Conservation (phyloP, 2,113 vertebrate genomes). For the Puffinus mauretanicus region DNA sequence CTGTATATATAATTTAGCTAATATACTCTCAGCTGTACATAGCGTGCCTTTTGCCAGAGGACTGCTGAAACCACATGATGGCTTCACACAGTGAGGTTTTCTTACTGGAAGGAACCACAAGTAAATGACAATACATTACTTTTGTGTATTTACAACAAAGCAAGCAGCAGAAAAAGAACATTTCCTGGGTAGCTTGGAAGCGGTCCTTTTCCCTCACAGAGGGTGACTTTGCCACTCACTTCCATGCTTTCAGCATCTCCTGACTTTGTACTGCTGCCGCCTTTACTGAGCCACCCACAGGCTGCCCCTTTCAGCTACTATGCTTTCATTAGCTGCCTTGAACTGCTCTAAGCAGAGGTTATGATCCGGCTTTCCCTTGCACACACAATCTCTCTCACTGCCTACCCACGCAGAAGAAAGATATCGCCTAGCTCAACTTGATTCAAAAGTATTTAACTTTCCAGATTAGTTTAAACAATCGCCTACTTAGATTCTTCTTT, state of each 20-base stretch:
- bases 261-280: neutral
- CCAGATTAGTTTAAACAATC: neutral
- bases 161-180: conserved; percentile 51
- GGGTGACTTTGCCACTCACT: conserved; percentile 20
- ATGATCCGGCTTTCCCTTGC: neutral
- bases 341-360: neutral
- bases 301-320: neutral
- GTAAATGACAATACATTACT: conserved; percentile 52
- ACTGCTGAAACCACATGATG: conserved; percentile 37
- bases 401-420: neutral
- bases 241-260: conserved; percentile 41
- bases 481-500: neutral
- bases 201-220: conserved; percentile 31
- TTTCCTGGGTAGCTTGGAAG: conserved; percentile 46
- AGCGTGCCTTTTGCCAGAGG: conserved; percentile 36
- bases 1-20: neutral
- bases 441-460: neutral
- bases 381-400: neutral
- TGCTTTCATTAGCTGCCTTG: neutral
- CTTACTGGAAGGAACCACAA: conserved; percentile 54
- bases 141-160: conserved; percentile 55
- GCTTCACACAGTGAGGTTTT: conserved; percentile 59
- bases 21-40: conserved; percentile 25
- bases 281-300: conserved; percentile 11
- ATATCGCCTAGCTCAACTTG: neutral